Evolutionary conservation across 2,888 invertebrate genomes (phyloP), one percentile per base, ranked within the genome.

Genomic region (Eilema sororculum): DNA sequence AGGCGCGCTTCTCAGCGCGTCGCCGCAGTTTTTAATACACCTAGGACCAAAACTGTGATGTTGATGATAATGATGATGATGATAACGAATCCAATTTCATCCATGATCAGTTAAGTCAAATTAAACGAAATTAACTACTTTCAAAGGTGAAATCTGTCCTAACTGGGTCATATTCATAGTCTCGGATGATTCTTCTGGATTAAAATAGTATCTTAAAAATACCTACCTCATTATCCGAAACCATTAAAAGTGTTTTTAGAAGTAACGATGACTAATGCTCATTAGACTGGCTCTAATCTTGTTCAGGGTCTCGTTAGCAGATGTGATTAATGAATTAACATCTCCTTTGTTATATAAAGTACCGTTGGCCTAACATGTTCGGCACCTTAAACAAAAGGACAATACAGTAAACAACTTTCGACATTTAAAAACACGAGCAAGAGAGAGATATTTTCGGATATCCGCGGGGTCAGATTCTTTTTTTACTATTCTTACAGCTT

Each of bases 401-500:
- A 72, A 71, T 69, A 65, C 71, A 62, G 57, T 56, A 61, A 71
- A 74, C 63, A 72, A 58, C 69, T 69, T 69, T 30, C 33, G 71
- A 68, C 46, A 70, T 76, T 58, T 67, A 63, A 74, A 74, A 72
- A 78, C 69, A 76, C 76, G 77, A 64, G 65, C 62, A 68, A 56
- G 72, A 68, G 68, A 64, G 70, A 57, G 67, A 65, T 80, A 80
- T 80, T 80, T 78, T 80, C 74, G 81, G 80, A 78, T 78, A 81
- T 80, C 80, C 79, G 76, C 66, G 78, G 81, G 79, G 76, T 77
- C 75, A 64, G 67, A 75, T 71, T 72, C 68, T 73, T 75, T 77
- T 74, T 67, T 61, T 59, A 67, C 79, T 73, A 75, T 81, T 79
- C 76, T 79, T 78, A 72, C 69, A 72, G 65, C 69, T 70, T 69